A percentile compares a stretch with the other conserved stretches of the same genome.
Conservation (phyloP, 2,113 vertebrate species). For the Vidua chalybeata region DNA sequence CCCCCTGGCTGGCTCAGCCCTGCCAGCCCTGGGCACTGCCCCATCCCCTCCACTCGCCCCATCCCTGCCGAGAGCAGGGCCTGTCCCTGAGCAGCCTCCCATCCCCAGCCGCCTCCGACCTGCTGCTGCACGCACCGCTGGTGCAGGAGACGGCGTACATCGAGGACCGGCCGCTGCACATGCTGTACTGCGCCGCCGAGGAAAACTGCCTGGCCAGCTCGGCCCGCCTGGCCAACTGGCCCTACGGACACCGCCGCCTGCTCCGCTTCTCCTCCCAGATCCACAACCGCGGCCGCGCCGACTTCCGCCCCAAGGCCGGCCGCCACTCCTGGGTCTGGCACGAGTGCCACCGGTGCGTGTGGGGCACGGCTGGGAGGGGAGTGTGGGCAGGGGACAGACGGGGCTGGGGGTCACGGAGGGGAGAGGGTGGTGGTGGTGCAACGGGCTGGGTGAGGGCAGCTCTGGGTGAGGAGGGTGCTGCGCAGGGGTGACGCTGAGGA, state of each 20-base stretch:
- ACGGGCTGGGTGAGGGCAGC: not conserved
- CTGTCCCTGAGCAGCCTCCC: not conserved
- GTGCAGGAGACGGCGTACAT: slow-evolving; percentile 96
- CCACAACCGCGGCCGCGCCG: slow-evolving; percentile 92
- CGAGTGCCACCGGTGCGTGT: slow-evolving; percentile 90
- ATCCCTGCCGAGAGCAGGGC: not conserved
- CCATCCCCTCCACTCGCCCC: not conserved
- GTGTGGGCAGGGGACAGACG: not conserved
- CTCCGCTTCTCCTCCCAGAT: slow-evolving; percentile 99
- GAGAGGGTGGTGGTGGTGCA: not conserved
- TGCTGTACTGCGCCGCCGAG: slow-evolving; percentile 95
- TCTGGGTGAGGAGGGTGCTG: not conserved
- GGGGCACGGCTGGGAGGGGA: not conserved
- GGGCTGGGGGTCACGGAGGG: not conserved
- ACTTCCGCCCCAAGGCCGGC: slow-evolving; percentile 95
- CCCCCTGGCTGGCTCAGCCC: not conserved
- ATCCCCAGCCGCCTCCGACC: slow-evolving; percentile 87
- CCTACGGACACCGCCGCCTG: slow-evolving; percentile 93
- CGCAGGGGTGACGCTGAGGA: not conserved
- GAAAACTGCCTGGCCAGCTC: slow-evolving; percentile 93
- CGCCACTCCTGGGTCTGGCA: slow-evolving; percentile 99
- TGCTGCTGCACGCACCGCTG: slow-evolving; percentile 87
- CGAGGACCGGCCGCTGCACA: slow-evolving; percentile 95
- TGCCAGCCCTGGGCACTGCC: accelerated
- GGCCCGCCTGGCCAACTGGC: slow-evolving; percentile 91